phyloP scores from a whole-genome alignment of 2,797 vertebrate genomes.

The Emydoidea blandingii region DNA sequence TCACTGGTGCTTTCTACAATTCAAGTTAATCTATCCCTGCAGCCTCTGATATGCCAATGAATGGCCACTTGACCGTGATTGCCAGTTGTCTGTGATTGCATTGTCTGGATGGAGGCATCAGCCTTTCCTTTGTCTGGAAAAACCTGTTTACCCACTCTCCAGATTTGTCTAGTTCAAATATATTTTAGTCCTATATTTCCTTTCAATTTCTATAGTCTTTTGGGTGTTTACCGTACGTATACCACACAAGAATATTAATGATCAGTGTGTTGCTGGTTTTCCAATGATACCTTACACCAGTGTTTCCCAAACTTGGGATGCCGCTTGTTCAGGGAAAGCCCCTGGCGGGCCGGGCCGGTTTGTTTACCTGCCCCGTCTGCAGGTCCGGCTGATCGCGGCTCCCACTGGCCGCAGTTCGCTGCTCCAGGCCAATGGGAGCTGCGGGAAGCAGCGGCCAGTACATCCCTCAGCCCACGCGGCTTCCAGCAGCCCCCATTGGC shows the following conservation, averaged over 20 bases:
- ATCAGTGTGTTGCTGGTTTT: not conserved
- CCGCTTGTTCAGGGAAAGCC: too few species aligned
- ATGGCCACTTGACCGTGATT: not conserved
- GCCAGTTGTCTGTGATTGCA: not conserved
- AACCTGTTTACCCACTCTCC: not conserved
- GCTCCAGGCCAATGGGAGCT: too few species aligned
- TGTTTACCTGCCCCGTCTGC: too few species aligned
- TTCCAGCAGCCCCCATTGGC: too few species aligned
- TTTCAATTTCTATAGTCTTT: not conserved
- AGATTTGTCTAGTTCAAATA: not conserved
- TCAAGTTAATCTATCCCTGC: not conserved
- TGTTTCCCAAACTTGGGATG: too few species aligned
- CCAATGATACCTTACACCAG: not conserved
- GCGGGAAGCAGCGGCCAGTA: too few species aligned
- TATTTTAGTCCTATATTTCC: not conserved
- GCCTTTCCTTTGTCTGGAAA: not conserved
- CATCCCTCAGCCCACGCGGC: too few species aligned
- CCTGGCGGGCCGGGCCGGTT: too few species aligned
- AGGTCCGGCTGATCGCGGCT: too few species aligned
- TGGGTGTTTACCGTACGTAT: not conserved
- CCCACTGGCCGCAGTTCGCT: too few species aligned
- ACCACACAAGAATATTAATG: not conserved
- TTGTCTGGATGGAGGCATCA: not conserved
- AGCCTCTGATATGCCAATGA: not conserved
- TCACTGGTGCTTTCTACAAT: not conserved